Evolutionary conservation across 2,888 invertebrate genomes (phyloP).

Genomic region (Drosophila multiciliata): DNA sequence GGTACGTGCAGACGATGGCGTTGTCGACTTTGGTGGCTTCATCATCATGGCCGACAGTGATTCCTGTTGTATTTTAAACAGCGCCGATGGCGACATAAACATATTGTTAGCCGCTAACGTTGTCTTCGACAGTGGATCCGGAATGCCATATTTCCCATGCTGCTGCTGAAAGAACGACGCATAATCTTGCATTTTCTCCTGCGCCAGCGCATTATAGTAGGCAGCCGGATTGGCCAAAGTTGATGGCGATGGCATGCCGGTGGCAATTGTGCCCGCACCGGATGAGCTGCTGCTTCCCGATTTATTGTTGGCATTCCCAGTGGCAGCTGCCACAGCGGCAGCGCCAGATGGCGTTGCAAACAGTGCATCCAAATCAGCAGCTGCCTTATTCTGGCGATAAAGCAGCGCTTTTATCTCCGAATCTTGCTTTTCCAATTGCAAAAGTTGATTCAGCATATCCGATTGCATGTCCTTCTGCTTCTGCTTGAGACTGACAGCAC

Average conservation of each 20-base stretch:
- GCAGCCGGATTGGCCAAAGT: slow-evolving; percentile 79
- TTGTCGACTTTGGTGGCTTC: slow-evolving; percentile 86
- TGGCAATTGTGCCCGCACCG: slow-evolving; percentile 16
- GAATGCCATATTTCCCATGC: slow-evolving; percentile 86
- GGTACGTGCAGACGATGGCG: slow-evolving; percentile 81
- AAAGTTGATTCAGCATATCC: slow-evolving; percentile 83
- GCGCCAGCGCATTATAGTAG: slow-evolving; percentile 83
- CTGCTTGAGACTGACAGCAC: slow-evolving; percentile 60
- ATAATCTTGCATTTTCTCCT: slow-evolving; percentile 86
- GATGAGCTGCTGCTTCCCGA: slow-evolving; percentile 52
- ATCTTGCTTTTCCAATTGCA: slow-evolving; percentile 84
- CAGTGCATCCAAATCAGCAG: slow-evolving; percentile 82
- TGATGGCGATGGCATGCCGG: slow-evolving; percentile 66
- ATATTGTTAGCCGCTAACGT: slow-evolving; percentile 91
- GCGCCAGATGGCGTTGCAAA: slow-evolving; percentile 82
- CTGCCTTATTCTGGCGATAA: slow-evolving; percentile 84
- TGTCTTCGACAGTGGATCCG: slow-evolving; percentile 91
- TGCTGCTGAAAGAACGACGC: slow-evolving; percentile 86
- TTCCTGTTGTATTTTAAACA: slow-evolving; percentile 89
- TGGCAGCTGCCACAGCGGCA: slow-evolving; percentile 49
- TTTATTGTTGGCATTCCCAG: slow-evolving; percentile 43
- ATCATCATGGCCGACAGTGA: slow-evolving; percentile 86
- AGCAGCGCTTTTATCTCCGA: slow-evolving; percentile 82
- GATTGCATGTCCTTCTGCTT: slow-evolving; percentile 81
- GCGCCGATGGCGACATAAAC: slow-evolving; percentile 89